A percentile compares a stretch with the other conserved stretches of the same genome.
These are phyloP conservation scores for Maniola jurtina DNA, from an alignment of 1,140 invertebrate genomes.

Conservation along the genomic window DNA sequence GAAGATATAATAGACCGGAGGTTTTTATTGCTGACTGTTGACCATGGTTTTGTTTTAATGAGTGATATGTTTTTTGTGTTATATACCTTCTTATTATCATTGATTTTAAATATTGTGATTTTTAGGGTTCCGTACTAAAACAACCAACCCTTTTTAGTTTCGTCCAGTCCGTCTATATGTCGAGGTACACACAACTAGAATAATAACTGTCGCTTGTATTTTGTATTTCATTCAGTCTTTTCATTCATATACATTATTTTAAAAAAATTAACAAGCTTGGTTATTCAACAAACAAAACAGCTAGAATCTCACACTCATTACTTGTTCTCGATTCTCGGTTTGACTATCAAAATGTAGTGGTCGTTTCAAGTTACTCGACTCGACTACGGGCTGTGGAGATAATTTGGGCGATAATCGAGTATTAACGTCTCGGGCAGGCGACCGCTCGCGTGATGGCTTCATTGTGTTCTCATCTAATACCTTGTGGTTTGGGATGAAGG, in stretches of 20 bases:
- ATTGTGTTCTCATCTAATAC: conserved; percentile 48
- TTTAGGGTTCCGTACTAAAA: too few species aligned
- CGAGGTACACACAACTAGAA: too few species aligned
- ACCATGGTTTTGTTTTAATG: too few species aligned
- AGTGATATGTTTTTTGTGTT: too few species aligned
- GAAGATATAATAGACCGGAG: conserved; percentile 29
- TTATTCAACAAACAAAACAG: background rate
- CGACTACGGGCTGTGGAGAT: background rate
- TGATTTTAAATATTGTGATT: too few species aligned
- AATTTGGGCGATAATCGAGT: conserved; percentile 17
- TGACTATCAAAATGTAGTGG: background rate
- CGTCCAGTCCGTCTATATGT: too few species aligned
- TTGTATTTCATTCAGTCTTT: too few species aligned
- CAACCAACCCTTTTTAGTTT: too few species aligned
- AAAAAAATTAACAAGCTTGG: background rate
- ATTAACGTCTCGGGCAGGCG: conserved; percentile 8
- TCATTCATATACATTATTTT: too few species aligned
- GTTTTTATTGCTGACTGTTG: conserved; percentile 23
- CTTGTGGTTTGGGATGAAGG: conserved; percentile 34
- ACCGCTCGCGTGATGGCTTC: conserved; percentile 44
- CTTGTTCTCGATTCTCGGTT: background rate
- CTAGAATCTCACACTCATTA: background rate
- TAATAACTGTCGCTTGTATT: too few species aligned
- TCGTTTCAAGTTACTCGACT: conserved; percentile 3
- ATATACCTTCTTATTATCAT: too few species aligned